Evolutionary conservation across 2,888 invertebrate species (phyloP), one percentile per base, ranked within the genome.

Genomic region (Melikaiella ostensackeni): DNA sequence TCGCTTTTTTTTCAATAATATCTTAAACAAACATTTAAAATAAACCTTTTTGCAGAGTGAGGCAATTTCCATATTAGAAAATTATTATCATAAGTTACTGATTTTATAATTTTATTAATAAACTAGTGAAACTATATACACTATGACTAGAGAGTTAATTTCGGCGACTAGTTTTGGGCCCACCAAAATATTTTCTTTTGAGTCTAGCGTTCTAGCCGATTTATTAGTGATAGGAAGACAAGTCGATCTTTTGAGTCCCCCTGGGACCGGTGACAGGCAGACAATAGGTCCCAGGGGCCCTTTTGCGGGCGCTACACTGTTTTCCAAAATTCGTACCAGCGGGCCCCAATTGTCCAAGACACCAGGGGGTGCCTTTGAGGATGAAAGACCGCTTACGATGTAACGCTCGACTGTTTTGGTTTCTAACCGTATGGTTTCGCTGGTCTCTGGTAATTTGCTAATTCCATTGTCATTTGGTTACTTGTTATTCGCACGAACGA

Each of bases 261-360:
- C 50, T 70, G 77, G 66, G 75, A 78, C 76, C 88, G 87, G 87
- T 88, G 89, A 90, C 89, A 89, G 87, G 82, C 84, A 83, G 83
- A 91, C 90, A 91, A 90, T 78, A 73, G 80, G 74, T 78, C 76
- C 77, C 79, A 77, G 75, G 85, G 83, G 86, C 82, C 85, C 87
- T 85, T 84, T 84, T 82, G 83, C 84, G 82, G 85, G 82, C 84
- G 83, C 80, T 81, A 84, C 84, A 86, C 82, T 90, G 88, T 91
- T 91, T 91, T 89, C 86, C 84, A 81, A 90, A 89, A 89, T 89
- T 90, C 88, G 83, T 87, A 87, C 83, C 88, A 84, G 84, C 85
- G 84, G 82, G 83, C 82, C 76, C 62, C 88, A 86, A 89, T 89
- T 91, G 88, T 88, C 85, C 87, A 80, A 78, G 80, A 81, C 85